These are phyloP conservation scores for Pyrocephalus nanus DNA, from an alignment of 2,797 vertebrate genomes.

Conservation along the genomic window DNA sequence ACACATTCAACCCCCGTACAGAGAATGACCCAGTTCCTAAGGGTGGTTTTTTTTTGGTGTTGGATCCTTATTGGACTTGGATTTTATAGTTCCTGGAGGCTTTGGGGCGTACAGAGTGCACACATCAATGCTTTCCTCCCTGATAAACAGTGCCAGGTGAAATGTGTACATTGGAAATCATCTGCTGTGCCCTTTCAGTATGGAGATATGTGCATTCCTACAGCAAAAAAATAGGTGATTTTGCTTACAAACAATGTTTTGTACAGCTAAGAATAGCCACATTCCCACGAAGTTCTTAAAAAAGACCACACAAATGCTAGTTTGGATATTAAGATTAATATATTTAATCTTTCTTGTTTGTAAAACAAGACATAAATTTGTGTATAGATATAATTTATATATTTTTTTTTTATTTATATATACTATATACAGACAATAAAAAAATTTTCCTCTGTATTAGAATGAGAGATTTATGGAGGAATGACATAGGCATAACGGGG, in stretches of 20 bases:
- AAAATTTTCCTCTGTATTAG: constrained; percentile 69
- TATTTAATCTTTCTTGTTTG: constrained; percentile 80
- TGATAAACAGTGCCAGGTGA: neutral
- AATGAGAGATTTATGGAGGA: constrained; percentile 35
- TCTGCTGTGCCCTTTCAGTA: neutral
- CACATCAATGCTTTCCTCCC: neutral
- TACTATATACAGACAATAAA: constrained; percentile 81
- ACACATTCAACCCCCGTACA: neutral
- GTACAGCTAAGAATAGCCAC: neutral
- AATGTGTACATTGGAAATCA: neutral
- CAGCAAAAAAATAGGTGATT: neutral
- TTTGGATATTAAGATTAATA: constrained; percentile 76
- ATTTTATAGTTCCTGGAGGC: neutral
- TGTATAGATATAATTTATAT: constrained; percentile 77
- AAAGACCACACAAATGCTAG: constrained; percentile 34
- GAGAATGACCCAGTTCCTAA: constrained; percentile 7
- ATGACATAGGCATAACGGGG: neutral
- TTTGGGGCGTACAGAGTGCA: neutral
- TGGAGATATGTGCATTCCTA: neutral
- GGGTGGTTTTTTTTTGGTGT: neutral
- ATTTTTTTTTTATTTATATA: constrained; percentile 75
- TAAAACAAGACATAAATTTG: constrained; percentile 82
- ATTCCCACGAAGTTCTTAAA: neutral
- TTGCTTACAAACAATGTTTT: neutral
- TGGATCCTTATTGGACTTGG: neutral